Evolutionary conservation across 2,888 invertebrate genomes (phyloP), one percentile per base, ranked within the genome.

Genomic region (Drosophila aldrichi): DNA sequence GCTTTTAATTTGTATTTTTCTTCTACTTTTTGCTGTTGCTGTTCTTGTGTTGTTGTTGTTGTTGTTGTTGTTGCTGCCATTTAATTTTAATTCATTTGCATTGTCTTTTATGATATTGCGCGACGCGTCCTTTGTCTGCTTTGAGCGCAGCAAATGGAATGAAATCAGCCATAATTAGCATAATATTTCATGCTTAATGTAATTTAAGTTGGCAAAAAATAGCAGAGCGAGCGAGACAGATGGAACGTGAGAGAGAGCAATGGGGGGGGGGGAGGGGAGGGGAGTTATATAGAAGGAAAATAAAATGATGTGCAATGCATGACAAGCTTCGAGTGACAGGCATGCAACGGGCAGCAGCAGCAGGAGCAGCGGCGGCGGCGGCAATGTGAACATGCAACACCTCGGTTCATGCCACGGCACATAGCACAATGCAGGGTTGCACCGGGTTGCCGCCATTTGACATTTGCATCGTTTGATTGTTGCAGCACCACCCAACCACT

Each of bases 171-270:
- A 78, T 89, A 88, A 88, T 88, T 88, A 88, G 89, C 87, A 88
- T 88, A 85, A 88, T 85, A 89, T 88, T 88, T 88, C 87, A 88
- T 88, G 88, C 86, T 85, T 88, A 88, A 89, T 88, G 89, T 81
- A 81, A 88, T 88, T 88, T 82, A 85, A 89, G 82, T 88, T 85
- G 86, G 79, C 77, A 79, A 85, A 74, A 71, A 66, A 54, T 57
- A 66, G 32, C 25, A 61, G 20, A 14, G 51, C 0, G 36, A 14
- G n/a, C 5, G 10, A 32, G 12, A 7, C 18, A 18, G 2, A 12
- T 18, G 16, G 29, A 3, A 2, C 14, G 29, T 20, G n/a, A n/a
- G 25, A 29, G 46, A n/a, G 10, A 9, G 49, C 18, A 14, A 10
- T 12, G 18, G 32, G 1, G 18, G 2, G 51, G 1, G 1, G 32